Base-by-base conservation (phyloP, 1,140 invertebrate species). In the Musca vetustissima region DNA sequence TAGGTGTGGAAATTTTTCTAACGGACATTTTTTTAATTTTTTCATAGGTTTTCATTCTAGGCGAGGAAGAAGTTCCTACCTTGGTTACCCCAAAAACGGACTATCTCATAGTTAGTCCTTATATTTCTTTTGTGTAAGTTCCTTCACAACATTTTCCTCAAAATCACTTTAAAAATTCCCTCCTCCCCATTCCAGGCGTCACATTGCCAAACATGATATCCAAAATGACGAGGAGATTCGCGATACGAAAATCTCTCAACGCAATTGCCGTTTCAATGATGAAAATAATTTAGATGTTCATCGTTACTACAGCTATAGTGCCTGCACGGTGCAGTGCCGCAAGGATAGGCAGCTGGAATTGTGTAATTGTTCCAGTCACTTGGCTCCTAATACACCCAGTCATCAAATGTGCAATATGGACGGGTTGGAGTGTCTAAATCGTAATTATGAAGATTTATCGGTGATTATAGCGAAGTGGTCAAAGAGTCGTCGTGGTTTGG, bases 311-410 rank as follows among this genome's bases (percentile, higher is more conserved):
- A 90, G 88, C 25, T 90, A 89, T 72, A 89, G 87, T 14, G 88
- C 89, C 0, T 91, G 90, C 73, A 87, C 88, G 0, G 88, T 89
- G 0, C 87, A 90, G 71, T 91, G 90, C 69, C 83, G 89, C 25
- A 88, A 87, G 72, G 83, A 87, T 64, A 86, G 87, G 0, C 89
- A 90, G 71, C 73, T 89, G 21, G 72, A 81, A 22, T 71, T 86
- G 1, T 91, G 90, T 72, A 88, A 88, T 70, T 91, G 90, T 76
- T 87, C 87, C 4, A 89, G 88, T 65, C 89, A 89, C 76, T 84
- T 89, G 66, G 88, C 88, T 73, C 89, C 89, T 0, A 88, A 88
- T 50, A 83, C 86, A 2, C 75, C 84, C 55, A 74, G 72, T 49
- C 73, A 71, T 72, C 76, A 74, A 47, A 73, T 83, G 22, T 91